Conservation (phyloP, 1,140 invertebrate genomes). For the Planococcus citri region DNA sequence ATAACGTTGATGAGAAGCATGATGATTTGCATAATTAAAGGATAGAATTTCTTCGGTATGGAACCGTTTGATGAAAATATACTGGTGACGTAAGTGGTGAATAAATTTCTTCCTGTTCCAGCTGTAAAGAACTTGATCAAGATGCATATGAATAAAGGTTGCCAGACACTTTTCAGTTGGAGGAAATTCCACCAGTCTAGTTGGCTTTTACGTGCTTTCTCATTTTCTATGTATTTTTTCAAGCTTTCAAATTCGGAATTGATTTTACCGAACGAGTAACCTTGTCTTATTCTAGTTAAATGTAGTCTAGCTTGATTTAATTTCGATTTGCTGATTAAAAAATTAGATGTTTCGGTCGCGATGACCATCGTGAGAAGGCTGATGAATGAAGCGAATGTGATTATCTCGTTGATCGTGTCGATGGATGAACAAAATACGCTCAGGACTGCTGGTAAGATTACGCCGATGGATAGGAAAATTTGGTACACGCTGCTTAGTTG, state of each 20-base stretch:
- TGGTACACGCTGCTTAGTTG: not conserved
- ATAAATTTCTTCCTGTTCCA: not conserved
- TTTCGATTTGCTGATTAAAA: not conserved
- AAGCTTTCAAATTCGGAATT: not conserved
- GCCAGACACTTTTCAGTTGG: not conserved
- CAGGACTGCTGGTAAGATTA: not conserved
- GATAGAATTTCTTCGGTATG: not conserved
- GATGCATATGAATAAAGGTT: not conserved
- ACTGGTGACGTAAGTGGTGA: not conserved
- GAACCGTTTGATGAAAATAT: not conserved
- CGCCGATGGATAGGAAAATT: not conserved
- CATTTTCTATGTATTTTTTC: not conserved
- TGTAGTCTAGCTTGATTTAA: not conserved
- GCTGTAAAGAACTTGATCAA: not conserved
- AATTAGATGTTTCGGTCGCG: not conserved
- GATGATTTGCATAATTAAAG: not conserved
- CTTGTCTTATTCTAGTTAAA: not conserved
- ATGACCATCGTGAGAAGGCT: not conserved
- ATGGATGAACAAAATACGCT: not conserved
- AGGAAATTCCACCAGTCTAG: not conserved
- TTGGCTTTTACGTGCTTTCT: not conserved
- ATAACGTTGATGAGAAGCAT: not conserved
- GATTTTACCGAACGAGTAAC: not conserved
- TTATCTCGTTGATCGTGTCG: not conserved
- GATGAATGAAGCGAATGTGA: not conserved